A percentile compares a stretch with the other conserved stretches of the same genome.
Evolutionary conservation across 1,140 invertebrate species (phyloP).

Genomic region (Bombus huntii): DNA sequence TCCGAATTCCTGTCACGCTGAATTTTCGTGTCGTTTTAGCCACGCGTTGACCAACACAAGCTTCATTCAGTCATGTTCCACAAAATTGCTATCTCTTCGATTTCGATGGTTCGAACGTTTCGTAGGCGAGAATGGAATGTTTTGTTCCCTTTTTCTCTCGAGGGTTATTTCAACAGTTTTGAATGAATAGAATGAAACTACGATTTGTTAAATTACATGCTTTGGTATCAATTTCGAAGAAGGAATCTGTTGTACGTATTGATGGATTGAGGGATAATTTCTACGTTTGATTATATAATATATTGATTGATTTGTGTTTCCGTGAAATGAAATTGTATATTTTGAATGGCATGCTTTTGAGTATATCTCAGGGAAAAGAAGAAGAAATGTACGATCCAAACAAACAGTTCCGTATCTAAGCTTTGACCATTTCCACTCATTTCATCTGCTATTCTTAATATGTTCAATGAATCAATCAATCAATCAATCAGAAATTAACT

Average conservation of each 20-base stretch:
- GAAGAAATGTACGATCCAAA: too few relatives aligned
- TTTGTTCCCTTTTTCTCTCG: not conserved
- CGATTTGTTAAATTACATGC: not conserved
- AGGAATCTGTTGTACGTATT: not conserved
- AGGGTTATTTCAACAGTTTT: too few relatives aligned
- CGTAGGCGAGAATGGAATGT: not conserved
- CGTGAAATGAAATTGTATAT: too few relatives aligned
- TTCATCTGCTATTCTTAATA: not conserved
- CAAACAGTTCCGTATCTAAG: not conserved
- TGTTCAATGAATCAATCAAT: too few relatives aligned
- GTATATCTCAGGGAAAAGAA: too few relatives aligned
- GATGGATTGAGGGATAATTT: too few relatives aligned
- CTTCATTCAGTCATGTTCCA: not conserved
- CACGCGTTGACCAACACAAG: too few relatives aligned
- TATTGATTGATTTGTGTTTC: too few relatives aligned
- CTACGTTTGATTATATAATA: too few relatives aligned
- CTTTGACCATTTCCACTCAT: not conserved
- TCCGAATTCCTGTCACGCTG: slow-evolving; percentile 2
- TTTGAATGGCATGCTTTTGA: too few relatives aligned
- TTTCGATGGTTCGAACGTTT: not conserved
- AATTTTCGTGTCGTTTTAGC: not conserved
- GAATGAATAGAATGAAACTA: not conserved
- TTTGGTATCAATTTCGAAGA: too few relatives aligned
- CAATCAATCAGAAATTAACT: too few relatives aligned
- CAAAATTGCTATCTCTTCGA: slow-evolving; percentile 6